A percentile compares a stretch with the other conserved stretches of the same genome.
These are phyloP conservation scores for Myotis planiceps DNA, from an alignment of 2,797 vertebrate species.

Conservation along the genomic window DNA sequence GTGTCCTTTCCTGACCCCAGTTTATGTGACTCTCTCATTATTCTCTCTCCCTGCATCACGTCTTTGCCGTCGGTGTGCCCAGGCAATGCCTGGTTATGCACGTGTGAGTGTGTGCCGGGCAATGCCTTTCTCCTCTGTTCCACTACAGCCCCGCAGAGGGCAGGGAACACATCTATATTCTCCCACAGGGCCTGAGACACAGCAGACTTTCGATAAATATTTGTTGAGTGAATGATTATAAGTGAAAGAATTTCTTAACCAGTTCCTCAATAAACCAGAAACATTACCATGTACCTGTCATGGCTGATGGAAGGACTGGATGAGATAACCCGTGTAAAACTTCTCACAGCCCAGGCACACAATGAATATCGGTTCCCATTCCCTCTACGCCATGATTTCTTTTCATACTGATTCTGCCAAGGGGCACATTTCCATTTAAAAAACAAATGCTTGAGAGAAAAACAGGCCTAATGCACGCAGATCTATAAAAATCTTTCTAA, in stretches of 20 bases:
- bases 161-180: neutral
- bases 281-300: neutral
- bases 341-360: neutral
- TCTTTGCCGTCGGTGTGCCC: neutral
- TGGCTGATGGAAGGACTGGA: neutral
- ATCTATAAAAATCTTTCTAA: slow-evolving; percentile 8
- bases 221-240: neutral
- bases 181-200: neutral
- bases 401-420: neutral
- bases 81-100: too few species aligned
- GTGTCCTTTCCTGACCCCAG: neutral
- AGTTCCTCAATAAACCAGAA: neutral
- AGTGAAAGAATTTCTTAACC: neutral
- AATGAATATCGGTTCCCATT: neutral
- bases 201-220: neutral
- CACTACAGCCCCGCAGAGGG: neutral
- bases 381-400: neutral
- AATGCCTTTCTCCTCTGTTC: neutral
- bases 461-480: neutral
- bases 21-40: neutral
- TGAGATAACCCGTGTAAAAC: too few species aligned
- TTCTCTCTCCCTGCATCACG: neutral
- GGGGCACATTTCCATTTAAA: slow-evolving; percentile 28
- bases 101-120: neutral
- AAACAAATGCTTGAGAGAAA: slow-evolving; percentile 26